Percentiles rank a stretch among this genome's conserved stretches.
Evolutionary conservation across 1,140 invertebrate genomes (phyloP).

Genomic region (Euglossa dilemma): DNA sequence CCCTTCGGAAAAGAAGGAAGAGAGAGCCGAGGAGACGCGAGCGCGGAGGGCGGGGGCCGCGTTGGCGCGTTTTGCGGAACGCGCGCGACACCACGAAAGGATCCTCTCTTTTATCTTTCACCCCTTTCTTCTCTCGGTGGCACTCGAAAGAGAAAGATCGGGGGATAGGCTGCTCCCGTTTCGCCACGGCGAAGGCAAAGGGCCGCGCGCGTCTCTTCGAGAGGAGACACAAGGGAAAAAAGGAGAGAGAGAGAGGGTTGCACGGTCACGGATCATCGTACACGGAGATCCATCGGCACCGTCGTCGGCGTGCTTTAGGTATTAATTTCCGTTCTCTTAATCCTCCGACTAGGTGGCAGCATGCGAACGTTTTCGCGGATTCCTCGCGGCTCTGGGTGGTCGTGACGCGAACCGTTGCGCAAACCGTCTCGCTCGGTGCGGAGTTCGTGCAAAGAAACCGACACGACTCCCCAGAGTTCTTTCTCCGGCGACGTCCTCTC

Average conservation of each 20-base stretch:
- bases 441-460: neutral
- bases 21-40: slow-evolving; percentile 22
- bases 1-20: slow-evolving; percentile 60
- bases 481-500: too few relatives aligned
- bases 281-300: slow-evolving; percentile 54
- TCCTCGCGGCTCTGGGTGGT: neutral
- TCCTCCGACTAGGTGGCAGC: too few relatives aligned
- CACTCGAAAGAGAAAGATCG: slow-evolving; percentile 44
- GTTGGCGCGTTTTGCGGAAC: slow-evolving; percentile 57
- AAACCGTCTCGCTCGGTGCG: too few relatives aligned
- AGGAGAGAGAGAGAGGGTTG: slow-evolving; percentile 53
- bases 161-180: slow-evolving; percentile 44
- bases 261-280: slow-evolving; percentile 61
- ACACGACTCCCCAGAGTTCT: neutral
- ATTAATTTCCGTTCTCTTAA: slow-evolving; percentile 13
- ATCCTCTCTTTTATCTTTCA: slow-evolving; percentile 68
- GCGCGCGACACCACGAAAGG: slow-evolving; percentile 43
- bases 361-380: neutral
- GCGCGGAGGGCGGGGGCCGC: neutral
- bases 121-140: slow-evolving; percentile 54
- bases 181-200: slow-evolving; percentile 52
- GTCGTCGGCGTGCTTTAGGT: neutral
- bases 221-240: slow-evolving; percentile 16
- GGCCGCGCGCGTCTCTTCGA: slow-evolving; percentile 34
- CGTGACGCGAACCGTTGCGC: neutral